Base-by-base conservation (phyloP, 2,797 vertebrate species). In the Selene dorsalis region DNA sequence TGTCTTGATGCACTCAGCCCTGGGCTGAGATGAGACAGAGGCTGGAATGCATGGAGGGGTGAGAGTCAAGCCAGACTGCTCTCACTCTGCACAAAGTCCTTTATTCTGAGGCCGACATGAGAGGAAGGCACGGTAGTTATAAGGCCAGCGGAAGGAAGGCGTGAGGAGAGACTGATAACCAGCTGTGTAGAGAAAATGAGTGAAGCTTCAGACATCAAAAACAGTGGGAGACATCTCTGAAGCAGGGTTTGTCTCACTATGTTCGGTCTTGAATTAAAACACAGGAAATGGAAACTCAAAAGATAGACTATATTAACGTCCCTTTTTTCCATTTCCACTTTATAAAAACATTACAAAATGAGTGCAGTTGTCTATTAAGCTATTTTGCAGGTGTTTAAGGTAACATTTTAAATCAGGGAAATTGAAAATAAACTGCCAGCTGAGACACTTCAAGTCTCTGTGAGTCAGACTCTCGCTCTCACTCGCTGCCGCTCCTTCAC, bases 31-130 rank as follows among this genome's bases (percentile, higher is more conserved):
- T 60, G 73, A 71, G 66, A 77, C 30, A 3, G 58, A 73, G 71
- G 68, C 69, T 79, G 60, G 84, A 77, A 83, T 79, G 75, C 66
- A 57, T 61, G 61, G 38, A 79, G 80, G 72, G 59, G 79, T 52
- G 61, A 83, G 69, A 82, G 62, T 28, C 16, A 3, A 66, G 58
- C 41, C 75, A 71, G 53, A 48, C 69, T 43, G 62, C 39, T 67
- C 48, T 75, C n/a, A 3, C 65, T 63, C 50, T 24, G 50, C 79
- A 80, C 77, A 73, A 53, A 84, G 80, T 74, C 69, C 75, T 80
- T 84, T 87, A 63, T 73, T 75, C 63, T 63, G 77, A 63, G 39
- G 30, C 71, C 71, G 62, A 79, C 83, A 75, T 61, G 75, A 87
- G 53, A 73, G 72, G 73, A 64, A 68, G 53, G 55, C 72, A 50